A percentile compares a stretch with the other conserved stretches of the same genome.
phyloP scores from a whole-genome alignment of 2,113 vertebrate species.

The Nanger granti region DNA sequence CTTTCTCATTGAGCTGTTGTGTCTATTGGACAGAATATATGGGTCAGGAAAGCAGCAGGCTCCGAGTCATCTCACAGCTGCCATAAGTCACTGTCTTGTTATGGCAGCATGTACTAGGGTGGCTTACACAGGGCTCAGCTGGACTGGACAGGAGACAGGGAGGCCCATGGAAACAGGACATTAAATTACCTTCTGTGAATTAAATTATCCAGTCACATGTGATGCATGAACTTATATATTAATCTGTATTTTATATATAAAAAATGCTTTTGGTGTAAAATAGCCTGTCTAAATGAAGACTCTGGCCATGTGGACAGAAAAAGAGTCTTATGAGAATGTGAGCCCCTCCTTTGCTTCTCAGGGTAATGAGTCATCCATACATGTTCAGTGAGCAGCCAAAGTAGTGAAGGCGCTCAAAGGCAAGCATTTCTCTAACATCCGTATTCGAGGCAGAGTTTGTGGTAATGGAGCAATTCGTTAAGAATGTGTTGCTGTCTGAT shows the following conservation, averaged over 20 bases:
- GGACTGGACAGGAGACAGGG: neutral
- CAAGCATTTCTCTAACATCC: neutral
- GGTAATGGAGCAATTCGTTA: neutral
- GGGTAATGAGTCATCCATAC: neutral
- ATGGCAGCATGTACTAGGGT: neutral
- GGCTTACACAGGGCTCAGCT: neutral
- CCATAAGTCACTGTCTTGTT: neutral
- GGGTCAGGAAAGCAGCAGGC: neutral
- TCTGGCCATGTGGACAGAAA: neutral
- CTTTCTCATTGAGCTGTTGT: neutral
- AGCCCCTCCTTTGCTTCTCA: neutral
- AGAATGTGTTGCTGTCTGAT: neutral
- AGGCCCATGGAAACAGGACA: neutral
- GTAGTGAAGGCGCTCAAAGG: neutral
- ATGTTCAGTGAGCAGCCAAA: neutral
- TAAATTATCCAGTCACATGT: neutral
- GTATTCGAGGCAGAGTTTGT: neutral
- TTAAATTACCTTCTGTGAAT: neutral
- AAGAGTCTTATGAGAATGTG: neutral
- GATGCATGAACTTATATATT: neutral
- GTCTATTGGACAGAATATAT: neutral
- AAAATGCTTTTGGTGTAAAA: neutral
- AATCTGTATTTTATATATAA: neutral
- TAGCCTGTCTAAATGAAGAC: neutral
- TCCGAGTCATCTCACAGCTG: neutral